Conservation (phyloP, 2,797 vertebrate species). For the Phoeniculus purpureus region DNA sequence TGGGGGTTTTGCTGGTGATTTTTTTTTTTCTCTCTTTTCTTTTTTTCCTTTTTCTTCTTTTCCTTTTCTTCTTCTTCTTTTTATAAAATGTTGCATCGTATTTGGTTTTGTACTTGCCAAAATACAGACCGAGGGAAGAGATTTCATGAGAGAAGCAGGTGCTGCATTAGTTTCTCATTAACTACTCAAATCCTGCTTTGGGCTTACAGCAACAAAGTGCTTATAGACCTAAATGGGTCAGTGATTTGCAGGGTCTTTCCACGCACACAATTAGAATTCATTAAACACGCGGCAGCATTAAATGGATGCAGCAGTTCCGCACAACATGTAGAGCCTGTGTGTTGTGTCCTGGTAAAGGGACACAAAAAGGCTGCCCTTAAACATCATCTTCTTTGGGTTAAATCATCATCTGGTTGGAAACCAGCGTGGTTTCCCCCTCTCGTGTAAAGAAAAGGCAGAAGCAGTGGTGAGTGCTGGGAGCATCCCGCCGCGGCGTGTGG, state of each 20-base stretch:
- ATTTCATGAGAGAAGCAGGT: conserved; percentile 73
- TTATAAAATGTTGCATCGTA: not conserved
- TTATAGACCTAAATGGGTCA: conserved; percentile 61
- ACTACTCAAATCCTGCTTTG: conserved; percentile 74
- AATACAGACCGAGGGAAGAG: conserved; percentile 45
- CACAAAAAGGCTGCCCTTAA: conserved; percentile 56
- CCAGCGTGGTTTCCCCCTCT: not conserved
- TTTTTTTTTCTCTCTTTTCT: not conserved
- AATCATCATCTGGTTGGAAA: conserved; percentile 65
- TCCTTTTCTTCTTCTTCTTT: not conserved
- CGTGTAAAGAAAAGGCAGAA: conserved; percentile 21
- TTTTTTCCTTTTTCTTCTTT: not conserved
- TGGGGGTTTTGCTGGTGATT: not conserved
- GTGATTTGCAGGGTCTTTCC: conserved; percentile 67
- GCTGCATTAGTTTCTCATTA: conserved; percentile 74
- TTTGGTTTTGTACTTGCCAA: conserved; percentile 66
- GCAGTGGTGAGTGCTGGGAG: not conserved
- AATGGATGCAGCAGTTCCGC: conserved; percentile 48
- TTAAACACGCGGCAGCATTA: conserved; percentile 64
- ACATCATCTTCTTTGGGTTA: conserved; percentile 34
- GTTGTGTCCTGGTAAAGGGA: conserved; percentile 48
- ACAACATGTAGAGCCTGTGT: conserved; percentile 41
- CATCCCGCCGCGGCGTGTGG: conserved; percentile 19
- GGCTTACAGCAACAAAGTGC: conserved; percentile 62
- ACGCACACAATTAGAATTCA: conserved; percentile 63